Percentiles rank a stretch among this genome's conserved stretches.
Conservation (phyloP, 2,888 invertebrate species). For the Periphyllus acericola region DNA sequence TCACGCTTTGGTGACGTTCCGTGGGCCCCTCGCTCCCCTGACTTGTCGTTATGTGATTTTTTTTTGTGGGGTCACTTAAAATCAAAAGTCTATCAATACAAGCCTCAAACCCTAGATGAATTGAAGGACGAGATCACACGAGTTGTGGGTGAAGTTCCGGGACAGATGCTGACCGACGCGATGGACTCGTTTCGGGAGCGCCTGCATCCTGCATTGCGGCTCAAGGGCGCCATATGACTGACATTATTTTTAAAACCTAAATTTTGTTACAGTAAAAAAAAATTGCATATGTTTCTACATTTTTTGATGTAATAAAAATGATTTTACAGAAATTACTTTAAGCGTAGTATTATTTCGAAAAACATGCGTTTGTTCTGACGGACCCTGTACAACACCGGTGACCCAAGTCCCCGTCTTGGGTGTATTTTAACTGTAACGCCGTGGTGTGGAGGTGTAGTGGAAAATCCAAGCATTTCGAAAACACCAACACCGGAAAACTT, state of each 20-base stretch:
- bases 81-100: no score
- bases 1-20: no score
- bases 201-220: no score
- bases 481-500: not conserved
- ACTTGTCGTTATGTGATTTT: no score
- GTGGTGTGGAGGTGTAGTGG: not conserved
- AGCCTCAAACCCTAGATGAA: no score
- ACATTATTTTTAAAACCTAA: no score
- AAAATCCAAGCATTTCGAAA: not conserved
- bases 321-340: slow-evolving; percentile 46
- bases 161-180: slow-evolving; percentile 38
- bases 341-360: slow-evolving; percentile 42
- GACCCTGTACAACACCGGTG: no score
- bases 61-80: no score
- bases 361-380: slow-evolving; percentile 52
- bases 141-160: slow-evolving; percentile 12
- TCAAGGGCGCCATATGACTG: no score
- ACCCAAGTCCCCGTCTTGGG: no score
- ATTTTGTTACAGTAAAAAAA: not conserved
- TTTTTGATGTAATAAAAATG: slow-evolving; percentile 37
- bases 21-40: no score
- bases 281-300: slow-evolving; percentile 33
- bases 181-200: slow-evolving; percentile 15
- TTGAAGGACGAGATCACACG: slow-evolving; percentile 39
- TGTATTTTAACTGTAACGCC: no score